A percentile compares a stretch with the other conserved stretches of the same genome.
Conservation (phyloP, 2,797 vertebrate species). For the Uromys caudimaculatus region DNA sequence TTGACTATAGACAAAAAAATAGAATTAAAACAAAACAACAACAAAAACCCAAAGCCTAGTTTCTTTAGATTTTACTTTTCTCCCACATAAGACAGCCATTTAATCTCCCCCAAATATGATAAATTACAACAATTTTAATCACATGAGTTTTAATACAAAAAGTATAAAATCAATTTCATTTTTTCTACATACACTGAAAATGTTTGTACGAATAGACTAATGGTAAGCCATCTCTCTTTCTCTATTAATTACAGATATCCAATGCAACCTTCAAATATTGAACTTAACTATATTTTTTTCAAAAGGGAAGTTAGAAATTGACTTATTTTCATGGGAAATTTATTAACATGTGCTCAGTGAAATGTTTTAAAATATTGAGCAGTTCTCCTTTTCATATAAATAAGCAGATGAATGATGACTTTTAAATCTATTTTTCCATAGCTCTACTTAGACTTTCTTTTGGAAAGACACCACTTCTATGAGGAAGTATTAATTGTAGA, state of each 20-base stretch:
- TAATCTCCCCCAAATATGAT: slow-evolving; percentile 58
- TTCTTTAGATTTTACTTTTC: slow-evolving; percentile 25
- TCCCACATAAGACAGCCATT: background rate
- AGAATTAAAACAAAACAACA: background rate
- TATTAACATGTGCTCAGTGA: slow-evolving; percentile 70
- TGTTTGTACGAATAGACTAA: slow-evolving; percentile 38
- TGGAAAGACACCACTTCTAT: slow-evolving; percentile 63
- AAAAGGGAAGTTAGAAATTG: slow-evolving; percentile 72
- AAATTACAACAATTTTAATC: slow-evolving; percentile 63
- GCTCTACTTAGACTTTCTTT: background rate
- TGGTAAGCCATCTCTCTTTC: background rate
- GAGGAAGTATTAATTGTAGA: slow-evolving; percentile 65
- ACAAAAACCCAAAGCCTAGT: background rate
- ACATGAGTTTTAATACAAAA: slow-evolving; percentile 75
- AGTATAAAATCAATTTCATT: slow-evolving; percentile 73
- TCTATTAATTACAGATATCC: slow-evolving; percentile 29
- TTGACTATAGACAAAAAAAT: background rate
- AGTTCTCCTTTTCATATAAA: slow-evolving; percentile 55
- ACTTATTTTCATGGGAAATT: slow-evolving; percentile 64
- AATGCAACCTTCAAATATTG: slow-evolving; percentile 59
- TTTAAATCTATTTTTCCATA: background rate
- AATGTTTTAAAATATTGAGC: slow-evolving; percentile 65
- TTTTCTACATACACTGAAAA: slow-evolving; percentile 51
- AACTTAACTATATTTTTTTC: background rate
- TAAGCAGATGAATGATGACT: slow-evolving; percentile 1